A percentile compares a stretch with the other conserved stretches of the same genome.
Conservation (phyloP, 1,140 invertebrate genomes). For the Macrobrachium nipponense region DNA sequence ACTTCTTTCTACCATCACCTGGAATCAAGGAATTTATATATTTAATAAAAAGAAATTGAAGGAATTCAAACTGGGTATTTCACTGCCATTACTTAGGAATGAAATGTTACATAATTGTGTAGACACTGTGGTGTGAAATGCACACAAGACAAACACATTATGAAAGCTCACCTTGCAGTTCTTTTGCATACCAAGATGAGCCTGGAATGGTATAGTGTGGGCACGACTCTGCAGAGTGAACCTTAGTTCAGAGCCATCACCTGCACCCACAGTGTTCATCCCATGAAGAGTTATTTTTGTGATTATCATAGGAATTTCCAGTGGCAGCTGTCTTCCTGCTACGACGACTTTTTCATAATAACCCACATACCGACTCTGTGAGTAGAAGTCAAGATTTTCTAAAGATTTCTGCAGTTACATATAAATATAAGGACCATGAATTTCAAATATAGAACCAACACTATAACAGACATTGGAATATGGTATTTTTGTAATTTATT, state of each 20-base stretch:
- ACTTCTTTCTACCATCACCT: constrained; percentile 47
- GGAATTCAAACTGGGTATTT: background rate
- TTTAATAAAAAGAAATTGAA: background rate
- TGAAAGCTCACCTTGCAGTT: constrained; percentile 69
- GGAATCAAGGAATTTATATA: background rate
- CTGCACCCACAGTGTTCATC: constrained; percentile 69
- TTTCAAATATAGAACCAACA: background rate
- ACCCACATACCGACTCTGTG: constrained; percentile 73
- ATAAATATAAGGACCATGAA: background rate
- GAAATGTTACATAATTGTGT: background rate
- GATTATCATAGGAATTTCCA: constrained; percentile 68
- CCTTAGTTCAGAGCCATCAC: constrained; percentile 71
- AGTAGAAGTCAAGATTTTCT: constrained; percentile 38
- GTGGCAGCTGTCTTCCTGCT: constrained; percentile 69
- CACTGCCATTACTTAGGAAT: background rate
- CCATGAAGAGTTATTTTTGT: constrained; percentile 68
- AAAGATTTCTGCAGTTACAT: background rate
- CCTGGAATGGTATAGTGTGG: constrained; percentile 68
- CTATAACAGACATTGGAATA: background rate
- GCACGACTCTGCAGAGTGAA: constrained; percentile 68
- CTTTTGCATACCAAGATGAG: constrained; percentile 67
- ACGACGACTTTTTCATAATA: constrained; percentile 72
- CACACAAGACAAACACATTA: background rate
- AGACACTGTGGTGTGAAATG: background rate
- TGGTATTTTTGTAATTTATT: background rate